Evolutionary conservation across 1,140 invertebrate genomes (phyloP).

Genomic region (Marisa cornuarietis): DNA sequence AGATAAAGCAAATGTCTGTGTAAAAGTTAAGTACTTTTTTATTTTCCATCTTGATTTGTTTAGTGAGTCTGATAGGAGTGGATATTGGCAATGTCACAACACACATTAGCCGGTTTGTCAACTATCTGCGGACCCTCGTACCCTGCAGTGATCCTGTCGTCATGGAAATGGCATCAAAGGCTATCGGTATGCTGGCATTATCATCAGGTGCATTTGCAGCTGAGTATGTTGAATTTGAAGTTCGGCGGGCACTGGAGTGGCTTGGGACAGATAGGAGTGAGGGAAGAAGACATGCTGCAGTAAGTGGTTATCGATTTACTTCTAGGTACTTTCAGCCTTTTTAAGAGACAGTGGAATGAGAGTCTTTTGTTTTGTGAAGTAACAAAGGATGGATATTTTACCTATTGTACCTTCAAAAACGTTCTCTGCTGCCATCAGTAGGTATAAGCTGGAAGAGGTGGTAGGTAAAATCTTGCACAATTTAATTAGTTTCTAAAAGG

Average conservation of each 20-base stretch:
- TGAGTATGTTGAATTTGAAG: slow-evolving; percentile 96
- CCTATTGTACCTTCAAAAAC: no score
- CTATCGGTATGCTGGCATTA: slow-evolving; percentile 88
- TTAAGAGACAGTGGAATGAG: no score
- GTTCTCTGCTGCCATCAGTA: no score
- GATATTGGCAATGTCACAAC: slow-evolving; percentile 92
- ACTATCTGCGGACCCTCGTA: slow-evolving; percentile 88
- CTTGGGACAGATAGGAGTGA: slow-evolving; percentile 85
- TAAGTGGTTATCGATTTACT: slow-evolving; percentile 53
- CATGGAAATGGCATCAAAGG: slow-evolving; percentile 95
- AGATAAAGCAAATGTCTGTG: background rate
- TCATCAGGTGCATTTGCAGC: slow-evolving; percentile 92
- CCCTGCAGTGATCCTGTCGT: slow-evolving; percentile 90
- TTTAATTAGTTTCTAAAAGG: no score
- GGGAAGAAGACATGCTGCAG: slow-evolving; percentile 88
- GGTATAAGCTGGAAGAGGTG: no score
- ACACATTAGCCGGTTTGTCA: slow-evolving; percentile 89
- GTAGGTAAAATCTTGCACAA: no score
- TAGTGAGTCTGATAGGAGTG: slow-evolving; percentile 89
- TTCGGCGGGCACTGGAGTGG: slow-evolving; percentile 94
- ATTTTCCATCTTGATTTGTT: slow-evolving; percentile 13
- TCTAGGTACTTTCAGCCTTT: no score
- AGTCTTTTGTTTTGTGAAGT: no score
- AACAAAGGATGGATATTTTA: no score
- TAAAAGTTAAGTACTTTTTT: background rate